These are phyloP conservation scores for Julus scanicus DNA, from an alignment of 2,888 invertebrate genomes.

Conservation along the genomic window DNA sequence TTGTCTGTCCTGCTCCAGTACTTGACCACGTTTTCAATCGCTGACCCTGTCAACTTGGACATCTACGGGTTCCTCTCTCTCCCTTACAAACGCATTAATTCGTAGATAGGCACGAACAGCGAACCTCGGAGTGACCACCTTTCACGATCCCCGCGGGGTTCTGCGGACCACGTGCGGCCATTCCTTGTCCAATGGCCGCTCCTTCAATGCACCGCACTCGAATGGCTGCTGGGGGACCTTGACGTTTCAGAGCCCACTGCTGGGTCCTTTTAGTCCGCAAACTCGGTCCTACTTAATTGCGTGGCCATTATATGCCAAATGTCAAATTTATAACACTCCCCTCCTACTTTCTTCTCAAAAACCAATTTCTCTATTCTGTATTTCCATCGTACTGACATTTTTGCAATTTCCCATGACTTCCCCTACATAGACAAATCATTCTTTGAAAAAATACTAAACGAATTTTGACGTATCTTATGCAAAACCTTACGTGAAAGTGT, in stretches of 20 bases:
- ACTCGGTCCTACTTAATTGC: background rate
- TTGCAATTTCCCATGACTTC: background rate
- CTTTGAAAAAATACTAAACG: too few species aligned
- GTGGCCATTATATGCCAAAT: background rate
- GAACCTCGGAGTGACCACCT: background rate
- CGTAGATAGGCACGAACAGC: background rate
- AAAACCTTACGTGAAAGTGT: too few species aligned
- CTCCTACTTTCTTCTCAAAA: background rate
- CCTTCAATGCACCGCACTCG: background rate
- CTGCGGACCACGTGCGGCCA: background rate
- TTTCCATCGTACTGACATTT: background rate
- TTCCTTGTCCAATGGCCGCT: constrained; percentile 5
- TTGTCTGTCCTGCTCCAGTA: background rate
- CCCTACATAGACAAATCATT: background rate
- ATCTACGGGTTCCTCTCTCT: background rate
- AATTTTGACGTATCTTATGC: too few species aligned
- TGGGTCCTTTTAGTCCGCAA: background rate
- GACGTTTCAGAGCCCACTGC: constrained; percentile 1
- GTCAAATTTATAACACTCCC: background rate
- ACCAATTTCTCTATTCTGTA: background rate
- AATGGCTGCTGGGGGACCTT: constrained; percentile 18
- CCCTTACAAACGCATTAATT: background rate
- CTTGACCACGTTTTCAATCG: background rate
- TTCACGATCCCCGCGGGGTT: background rate
- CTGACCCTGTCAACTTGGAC: background rate